Conservation (phyloP, 1,140 invertebrate species). For the Atopsyche davidsoni region DNA sequence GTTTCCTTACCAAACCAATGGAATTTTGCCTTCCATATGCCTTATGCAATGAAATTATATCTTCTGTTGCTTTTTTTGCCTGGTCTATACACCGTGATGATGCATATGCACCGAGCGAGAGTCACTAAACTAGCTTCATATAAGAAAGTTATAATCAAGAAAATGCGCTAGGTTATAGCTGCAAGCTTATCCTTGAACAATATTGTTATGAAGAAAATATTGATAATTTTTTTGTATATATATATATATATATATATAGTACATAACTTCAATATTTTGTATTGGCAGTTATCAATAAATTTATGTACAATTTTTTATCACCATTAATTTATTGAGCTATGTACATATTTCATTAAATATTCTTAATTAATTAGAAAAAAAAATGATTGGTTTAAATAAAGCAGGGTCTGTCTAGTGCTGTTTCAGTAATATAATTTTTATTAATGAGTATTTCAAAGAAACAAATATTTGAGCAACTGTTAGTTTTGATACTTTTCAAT, state of each 20-base stretch:
- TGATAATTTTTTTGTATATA: background rate
- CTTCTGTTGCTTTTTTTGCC: conserved; percentile 70
- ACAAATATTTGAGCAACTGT: background rate
- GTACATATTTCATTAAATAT: background rate
- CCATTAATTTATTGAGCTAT: background rate
- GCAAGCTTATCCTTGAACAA: too few relatives aligned
- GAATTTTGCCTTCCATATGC: conserved; percentile 85
- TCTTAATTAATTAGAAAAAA: background rate
- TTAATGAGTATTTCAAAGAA: background rate
- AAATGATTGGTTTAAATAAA: background rate
- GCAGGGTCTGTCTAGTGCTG: too few relatives aligned
- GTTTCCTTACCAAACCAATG: conserved; percentile 73
- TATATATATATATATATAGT: too few relatives aligned
- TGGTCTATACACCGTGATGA: conserved; percentile 68
- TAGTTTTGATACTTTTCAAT: too few relatives aligned
- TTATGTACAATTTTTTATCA: background rate
- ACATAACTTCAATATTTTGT: too few relatives aligned
- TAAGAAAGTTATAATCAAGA: conserved; percentile 18
- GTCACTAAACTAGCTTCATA: conserved; percentile 51
- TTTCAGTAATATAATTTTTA: background rate
- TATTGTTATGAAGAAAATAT: background rate
- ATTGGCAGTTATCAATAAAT: too few relatives aligned
- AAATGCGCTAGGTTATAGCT: conserved; percentile 5
- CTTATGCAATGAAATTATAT: conserved; percentile 71
- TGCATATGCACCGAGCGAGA: conserved; percentile 67